Conservation (phyloP, 2,888 invertebrate genomes). For the Slavum lentiscoides region DNA sequence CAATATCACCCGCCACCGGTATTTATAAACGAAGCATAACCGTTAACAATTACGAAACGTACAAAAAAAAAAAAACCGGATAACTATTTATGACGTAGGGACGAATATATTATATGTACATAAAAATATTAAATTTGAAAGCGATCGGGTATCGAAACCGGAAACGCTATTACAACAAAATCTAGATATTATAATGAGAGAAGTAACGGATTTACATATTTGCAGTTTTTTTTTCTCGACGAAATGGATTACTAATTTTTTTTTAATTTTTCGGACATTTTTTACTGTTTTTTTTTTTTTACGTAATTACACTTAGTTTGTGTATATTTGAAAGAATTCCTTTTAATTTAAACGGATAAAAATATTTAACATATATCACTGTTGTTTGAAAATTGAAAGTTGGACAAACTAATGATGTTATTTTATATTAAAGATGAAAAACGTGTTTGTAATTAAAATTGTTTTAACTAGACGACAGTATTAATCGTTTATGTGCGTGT, state of each 20-base stretch:
- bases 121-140: slow-evolving; percentile 36
- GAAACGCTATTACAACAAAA: slow-evolving; percentile 15
- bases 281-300: background rate
- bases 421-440: background rate
- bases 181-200: background rate
- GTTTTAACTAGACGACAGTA: background rate
- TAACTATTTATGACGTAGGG: slow-evolving; percentile 6
- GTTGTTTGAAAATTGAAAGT: background rate
- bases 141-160: slow-evolving; percentile 34
- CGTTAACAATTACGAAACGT: slow-evolving; percentile 27
- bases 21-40: slow-evolving; percentile 13
- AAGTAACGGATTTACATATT: slow-evolving; percentile 8
- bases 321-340: background rate
- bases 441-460: background rate
- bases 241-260: background rate
- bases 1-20: background rate
- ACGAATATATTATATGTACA: background rate
- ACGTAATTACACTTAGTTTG: background rate
- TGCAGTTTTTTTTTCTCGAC: background rate
- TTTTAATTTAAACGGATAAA: too few relatives aligned
- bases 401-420: background rate
- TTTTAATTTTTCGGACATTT: background rate
- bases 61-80: slow-evolving; percentile 32
- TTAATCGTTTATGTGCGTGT: background rate
- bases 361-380: background rate